A percentile compares a stretch with the other conserved stretches of the same genome.
Evolutionary conservation across 2,797 vertebrate genomes (phyloP).

Genomic region (Eulemur rubriventer): DNA sequence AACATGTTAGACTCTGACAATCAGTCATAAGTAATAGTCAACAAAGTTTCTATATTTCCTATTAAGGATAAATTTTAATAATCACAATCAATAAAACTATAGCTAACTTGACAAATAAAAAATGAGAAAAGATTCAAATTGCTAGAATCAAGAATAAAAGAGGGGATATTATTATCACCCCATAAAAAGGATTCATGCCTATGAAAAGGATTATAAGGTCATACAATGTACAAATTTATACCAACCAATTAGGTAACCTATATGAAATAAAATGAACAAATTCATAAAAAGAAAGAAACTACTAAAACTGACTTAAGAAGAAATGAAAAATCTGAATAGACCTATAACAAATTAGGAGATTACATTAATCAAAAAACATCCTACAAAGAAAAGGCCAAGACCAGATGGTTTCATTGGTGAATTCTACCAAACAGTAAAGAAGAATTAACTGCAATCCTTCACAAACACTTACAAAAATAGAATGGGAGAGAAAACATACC

Average conservation of each 20-base stretch:
- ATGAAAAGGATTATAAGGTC: neutral
- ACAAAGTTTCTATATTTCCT: neutral
- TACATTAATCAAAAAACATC: neutral
- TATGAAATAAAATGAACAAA: neutral
- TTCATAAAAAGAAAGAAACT: neutral
- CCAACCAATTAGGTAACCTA: neutral
- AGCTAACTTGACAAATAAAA: neutral
- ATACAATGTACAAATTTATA: neutral
- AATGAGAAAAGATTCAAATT: neutral
- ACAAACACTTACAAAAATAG: neutral
- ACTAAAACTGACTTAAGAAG: constrained; percentile 6
- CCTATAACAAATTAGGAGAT: neutral
- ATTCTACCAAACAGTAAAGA: neutral
- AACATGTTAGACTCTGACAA: neutral
- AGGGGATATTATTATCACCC: neutral
- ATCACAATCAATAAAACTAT: neutral
- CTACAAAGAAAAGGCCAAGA: neutral
- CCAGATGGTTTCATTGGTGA: neutral
- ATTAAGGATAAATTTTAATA: neutral
- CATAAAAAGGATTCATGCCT: neutral
- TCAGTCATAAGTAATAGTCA: neutral
- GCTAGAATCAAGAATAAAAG: neutral
- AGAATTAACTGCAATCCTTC: neutral
- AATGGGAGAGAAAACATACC: neutral
- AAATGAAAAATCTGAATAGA: neutral